Percentiles rank a stretch among this genome's conserved stretches.
Evolutionary conservation across 2,888 invertebrate species (phyloP).

Genomic region (Eupsilia transversa): DNA sequence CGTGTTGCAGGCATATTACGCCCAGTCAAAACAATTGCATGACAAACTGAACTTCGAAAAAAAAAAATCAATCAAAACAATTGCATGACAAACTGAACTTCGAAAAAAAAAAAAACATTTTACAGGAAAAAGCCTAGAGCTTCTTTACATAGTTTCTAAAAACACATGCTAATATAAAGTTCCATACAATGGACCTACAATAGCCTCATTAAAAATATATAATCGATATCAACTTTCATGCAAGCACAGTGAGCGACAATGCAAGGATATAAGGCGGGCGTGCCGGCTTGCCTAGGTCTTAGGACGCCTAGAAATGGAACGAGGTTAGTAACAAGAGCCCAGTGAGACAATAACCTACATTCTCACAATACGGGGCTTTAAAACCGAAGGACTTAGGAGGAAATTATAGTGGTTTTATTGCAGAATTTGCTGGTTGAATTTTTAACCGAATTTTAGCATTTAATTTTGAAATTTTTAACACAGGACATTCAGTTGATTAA

Average conservation of each 20-base stretch:
- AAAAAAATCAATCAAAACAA: no score
- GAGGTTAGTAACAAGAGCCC: conserved; percentile 54
- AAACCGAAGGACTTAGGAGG: not conserved
- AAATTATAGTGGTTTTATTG: not conserved
- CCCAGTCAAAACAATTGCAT: not conserved
- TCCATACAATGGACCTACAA: not conserved
- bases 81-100: no score
- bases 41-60: no score
- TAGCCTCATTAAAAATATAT: not conserved
- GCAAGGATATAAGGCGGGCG: conserved; percentile 59
- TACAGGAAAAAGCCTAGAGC: not conserved
- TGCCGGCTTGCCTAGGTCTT: conserved; percentile 59
- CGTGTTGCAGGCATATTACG: not conserved
- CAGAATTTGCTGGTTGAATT: not conserved
- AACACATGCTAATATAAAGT: not conserved
- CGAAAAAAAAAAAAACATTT: no score
- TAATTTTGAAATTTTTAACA: not conserved
- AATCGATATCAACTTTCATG: conserved; percentile 42
- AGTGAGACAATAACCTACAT: conserved; percentile 57
- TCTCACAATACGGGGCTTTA: conserved; percentile 9
- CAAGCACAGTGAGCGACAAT: conserved; percentile 34
- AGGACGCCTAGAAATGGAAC: conserved; percentile 53
- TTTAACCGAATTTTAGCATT: not conserved
- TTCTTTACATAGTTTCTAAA: not conserved
- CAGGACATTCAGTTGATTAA: not conserved